Base-by-base conservation (phyloP, 2,113 vertebrate species). In the Sebastes fasciatus region DNA sequence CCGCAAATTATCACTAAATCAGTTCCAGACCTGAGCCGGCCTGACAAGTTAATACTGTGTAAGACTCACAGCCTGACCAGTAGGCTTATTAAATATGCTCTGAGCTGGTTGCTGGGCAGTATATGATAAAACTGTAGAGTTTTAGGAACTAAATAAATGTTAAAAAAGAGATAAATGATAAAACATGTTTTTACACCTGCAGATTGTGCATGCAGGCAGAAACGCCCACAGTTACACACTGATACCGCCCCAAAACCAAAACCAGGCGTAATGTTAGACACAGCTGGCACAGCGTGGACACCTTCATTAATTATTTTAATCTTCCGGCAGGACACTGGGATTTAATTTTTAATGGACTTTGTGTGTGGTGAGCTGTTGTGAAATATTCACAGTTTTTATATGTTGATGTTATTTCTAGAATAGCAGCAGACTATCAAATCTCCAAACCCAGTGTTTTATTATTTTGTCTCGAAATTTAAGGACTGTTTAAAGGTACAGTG, bases 251-350 rank as follows among this genome's bases (percentile, higher is more conserved):
- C 17, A 11, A 69, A 78, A 54, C 8, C 23, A 19, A 54, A 46
- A 60, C 8, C 13, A 21, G 42, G 23, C 4, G 4, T 51, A 14
- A 23, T 63, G 4, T 14, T 19, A 23, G 19, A 2, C 43, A 48
- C 40, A 55, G 49, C 43, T 60, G 73, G 57, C 63, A 61, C 71
- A 49, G 65, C 5, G 4, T 26, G 66, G 51, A 74, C 19, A 72
- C 42, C 26, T 65, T 52, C 51, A 74, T 71, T 46, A 23, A 68
- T 69, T 55, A 72, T 11, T 55, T 51, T 43, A 79, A 75, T 17
- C 63, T n/a, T 49, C 77, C 61, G 19, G 70, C 45, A 57, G 19
- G n/a, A 73, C 23, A 16, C 40, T 9, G 10, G 55, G 63, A 49
- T 55, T 55, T 49, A 52, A 63, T 13, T 68, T 19, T 55, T 54